phyloP scores from a whole-genome alignment of 2,888 invertebrate genomes.

The Clanis bilineata region DNA sequence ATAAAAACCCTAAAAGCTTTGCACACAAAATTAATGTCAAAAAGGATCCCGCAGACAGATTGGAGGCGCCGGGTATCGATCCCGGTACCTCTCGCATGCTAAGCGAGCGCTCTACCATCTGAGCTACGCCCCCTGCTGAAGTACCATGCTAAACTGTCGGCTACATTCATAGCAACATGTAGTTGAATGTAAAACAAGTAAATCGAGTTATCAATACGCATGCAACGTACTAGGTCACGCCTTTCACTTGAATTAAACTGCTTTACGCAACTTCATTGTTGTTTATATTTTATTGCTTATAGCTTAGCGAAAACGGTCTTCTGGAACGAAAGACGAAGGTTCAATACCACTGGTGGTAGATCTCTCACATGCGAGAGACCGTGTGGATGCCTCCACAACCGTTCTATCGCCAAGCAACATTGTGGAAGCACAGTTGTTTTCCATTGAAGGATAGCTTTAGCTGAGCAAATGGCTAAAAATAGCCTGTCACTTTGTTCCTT shows the following conservation, averaged over 20 bases:
- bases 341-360: too few species aligned
- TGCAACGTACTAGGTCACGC: background rate
- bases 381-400: too few species aligned
- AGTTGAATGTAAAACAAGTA: background rate
- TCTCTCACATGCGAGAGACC: too few species aligned
- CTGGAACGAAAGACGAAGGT: too few species aligned
- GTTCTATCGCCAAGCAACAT: too few species aligned
- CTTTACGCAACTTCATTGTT: background rate
- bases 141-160: background rate
- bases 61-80: conserved; percentile 82
- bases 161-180: background rate
- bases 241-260: background rate
- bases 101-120: conserved; percentile 83
- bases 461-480: too few species aligned
- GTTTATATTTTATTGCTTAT: too few species aligned
- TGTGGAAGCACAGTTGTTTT: too few species aligned
- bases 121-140: conserved; percentile 76
- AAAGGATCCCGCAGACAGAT: conserved; percentile 6
- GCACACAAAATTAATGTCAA: background rate
- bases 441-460: too few species aligned
- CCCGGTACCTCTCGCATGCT: conserved; percentile 82
- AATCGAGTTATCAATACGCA: background rate
- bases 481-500: too few species aligned
- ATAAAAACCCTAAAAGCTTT: too few species aligned
- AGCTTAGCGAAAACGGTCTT: too few species aligned